Base-by-base conservation (phyloP, 2,888 invertebrate genomes). In the Parasteatoda lunata region DNA sequence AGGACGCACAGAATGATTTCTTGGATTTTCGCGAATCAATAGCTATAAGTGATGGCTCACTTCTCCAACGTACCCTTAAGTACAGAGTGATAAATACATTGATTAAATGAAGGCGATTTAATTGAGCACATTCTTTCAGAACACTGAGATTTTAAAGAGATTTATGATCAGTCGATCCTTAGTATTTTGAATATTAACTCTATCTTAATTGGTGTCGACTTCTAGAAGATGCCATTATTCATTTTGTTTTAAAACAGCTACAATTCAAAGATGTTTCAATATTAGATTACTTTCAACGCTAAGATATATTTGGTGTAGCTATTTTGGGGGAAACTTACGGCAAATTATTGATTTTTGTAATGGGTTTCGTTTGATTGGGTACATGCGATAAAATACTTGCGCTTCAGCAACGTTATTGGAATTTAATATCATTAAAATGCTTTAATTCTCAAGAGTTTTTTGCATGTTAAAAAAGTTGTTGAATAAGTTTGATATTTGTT, bases 61-160 rank as follows among this genome's bases (percentile, higher is more conserved):
- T 71, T 71, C 72, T 66, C 71, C 65, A 47, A 49, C 15, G 70
- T 66, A 7, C 47, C 69, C 48, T 73, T 48, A 64, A 15, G 77
- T 83, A 77, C 70, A 59, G 64, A 70, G 65, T 77, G 71, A 83
- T 83, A 77, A 83, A 83, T 83, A 83, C 68, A 83, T 83, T 71
- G 83, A 83, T 83, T 83, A 77, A 73, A 77, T 71, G 71, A 73
- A 64, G 51, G 83, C 71, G 72, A 83, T 83, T 83, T 83, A 83
- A 83, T 83, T 77, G 83, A 83, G 77, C 66, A 68, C 64, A 77
- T 72, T 77, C 77, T 73, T 71, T 83, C 83, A 65, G 65, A 77
- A 48, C 54, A 49, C 68, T 45, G 70, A 72, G 48, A 70, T 66
- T 71, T 72, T 47, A 45, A 73, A 30, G 49, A 49, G 80, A 80